Evolutionary conservation across 2,888 invertebrate species (phyloP).

Genomic region (Acrobeloides nanus): DNA sequence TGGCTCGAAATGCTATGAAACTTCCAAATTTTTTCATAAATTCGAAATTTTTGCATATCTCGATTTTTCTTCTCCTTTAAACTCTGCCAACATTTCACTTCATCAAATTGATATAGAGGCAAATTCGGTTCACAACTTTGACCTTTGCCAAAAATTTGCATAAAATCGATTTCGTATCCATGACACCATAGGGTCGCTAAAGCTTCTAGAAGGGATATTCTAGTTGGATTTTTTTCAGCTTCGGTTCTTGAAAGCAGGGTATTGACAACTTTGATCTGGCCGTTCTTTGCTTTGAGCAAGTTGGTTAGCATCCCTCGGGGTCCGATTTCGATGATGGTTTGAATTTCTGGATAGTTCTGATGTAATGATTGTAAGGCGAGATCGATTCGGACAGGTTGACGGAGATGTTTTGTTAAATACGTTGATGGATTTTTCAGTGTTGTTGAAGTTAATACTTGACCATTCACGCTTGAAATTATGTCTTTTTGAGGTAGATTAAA

Average conservation of each 20-base stretch:
- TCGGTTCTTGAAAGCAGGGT: slow-evolving; percentile 5
- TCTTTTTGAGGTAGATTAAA: too few relatives aligned
- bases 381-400: slow-evolving; percentile 32
- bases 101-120: neutral
- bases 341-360: slow-evolving; percentile 13
- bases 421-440: slow-evolving; percentile 6
- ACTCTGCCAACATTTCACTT: neutral
- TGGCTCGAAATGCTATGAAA: neutral
- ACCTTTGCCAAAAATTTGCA: slow-evolving; percentile 9
- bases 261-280: neutral
- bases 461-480: slow-evolving; percentile 41
- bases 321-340: slow-evolving; percentile 39
- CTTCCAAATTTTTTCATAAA: slow-evolving; percentile 1
- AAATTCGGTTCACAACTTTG: neutral
- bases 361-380: slow-evolving; percentile 22
- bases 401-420: slow-evolving; percentile 34
- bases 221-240: neutral
- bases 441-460: slow-evolving; percentile 12
- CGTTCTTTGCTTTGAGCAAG: slow-evolving; percentile 19
- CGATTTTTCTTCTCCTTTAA: slow-evolving; percentile 1
- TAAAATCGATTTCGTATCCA: slow-evolving; percentile 8
- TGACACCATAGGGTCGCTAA: slow-evolving; percentile 13
- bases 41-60: neutral
- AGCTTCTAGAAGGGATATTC: slow-evolving; percentile 1
- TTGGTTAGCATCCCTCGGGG: slow-evolving; percentile 37